Conservation (phyloP, 2,797 vertebrate genomes). For the Danio kyathit region DNA sequence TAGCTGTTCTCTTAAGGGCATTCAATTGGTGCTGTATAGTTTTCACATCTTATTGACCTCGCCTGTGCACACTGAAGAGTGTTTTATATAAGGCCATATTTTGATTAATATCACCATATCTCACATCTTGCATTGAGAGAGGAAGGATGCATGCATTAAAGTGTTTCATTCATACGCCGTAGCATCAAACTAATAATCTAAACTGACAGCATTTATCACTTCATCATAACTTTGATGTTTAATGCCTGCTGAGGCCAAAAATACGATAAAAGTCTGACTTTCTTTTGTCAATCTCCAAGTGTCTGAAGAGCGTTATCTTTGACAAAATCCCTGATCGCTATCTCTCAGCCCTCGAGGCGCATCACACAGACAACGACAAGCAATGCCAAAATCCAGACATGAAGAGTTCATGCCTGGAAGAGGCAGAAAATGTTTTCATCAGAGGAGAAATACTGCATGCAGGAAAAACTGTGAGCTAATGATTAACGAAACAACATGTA, state of each 20-base stretch:
- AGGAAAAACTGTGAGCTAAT: slow-evolving; percentile 6
- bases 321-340: slow-evolving; percentile 46
- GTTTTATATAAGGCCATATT: neutral
- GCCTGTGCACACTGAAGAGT: neutral
- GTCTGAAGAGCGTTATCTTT: slow-evolving; percentile 43
- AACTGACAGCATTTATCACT: slow-evolving; percentile 27
- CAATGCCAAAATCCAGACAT: slow-evolving; percentile 40
- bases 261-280: slow-evolving; percentile 44
- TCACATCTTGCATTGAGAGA: neutral
- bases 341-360: slow-evolving; percentile 49
- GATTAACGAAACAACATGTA: no score
- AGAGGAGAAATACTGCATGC: slow-evolving; percentile 24
- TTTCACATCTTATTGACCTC: neutral
- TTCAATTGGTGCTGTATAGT: neutral
- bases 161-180: slow-evolving; percentile 27
- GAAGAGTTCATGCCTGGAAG: slow-evolving; percentile 9
- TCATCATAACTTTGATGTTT: slow-evolving; percentile 40
- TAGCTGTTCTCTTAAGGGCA: neutral
- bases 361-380: slow-evolving; percentile 53
- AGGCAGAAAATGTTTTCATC: slow-evolving; percentile 33
- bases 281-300: slow-evolving; percentile 51
- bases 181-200: neutral
- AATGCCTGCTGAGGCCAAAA: slow-evolving; percentile 34
- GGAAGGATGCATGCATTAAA: neutral
- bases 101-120: neutral